phyloP scores from a whole-genome alignment of 2,797 vertebrate genomes.

The Chelonia mydas region DNA sequence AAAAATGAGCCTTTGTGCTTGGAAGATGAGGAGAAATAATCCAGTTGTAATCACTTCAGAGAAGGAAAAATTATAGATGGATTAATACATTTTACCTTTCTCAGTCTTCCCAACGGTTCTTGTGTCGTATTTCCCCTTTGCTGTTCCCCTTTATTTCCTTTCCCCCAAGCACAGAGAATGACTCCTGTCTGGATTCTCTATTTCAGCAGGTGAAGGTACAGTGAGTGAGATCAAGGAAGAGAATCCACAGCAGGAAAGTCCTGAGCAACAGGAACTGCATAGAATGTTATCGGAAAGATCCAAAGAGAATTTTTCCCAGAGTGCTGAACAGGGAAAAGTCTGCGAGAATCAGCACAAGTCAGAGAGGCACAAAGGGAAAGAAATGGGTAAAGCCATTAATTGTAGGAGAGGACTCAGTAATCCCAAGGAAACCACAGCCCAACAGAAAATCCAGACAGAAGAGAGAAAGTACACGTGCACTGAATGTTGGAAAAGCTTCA shows the following conservation, averaged over 20 bases:
- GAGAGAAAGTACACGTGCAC: constrained; percentile 73
- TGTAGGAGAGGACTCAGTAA: not conserved
- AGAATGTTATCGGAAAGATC: not conserved
- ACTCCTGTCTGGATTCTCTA: not conserved
- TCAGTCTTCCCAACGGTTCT: not conserved
- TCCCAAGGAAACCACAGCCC: not conserved
- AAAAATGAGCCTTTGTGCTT: not conserved
- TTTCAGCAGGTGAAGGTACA: not conserved
- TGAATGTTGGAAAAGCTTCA: constrained; percentile 69
- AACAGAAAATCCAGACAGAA: constrained; percentile 69
- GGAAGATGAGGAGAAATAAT: not conserved
- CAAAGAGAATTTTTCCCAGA: not conserved
- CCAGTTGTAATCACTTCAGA: not conserved
- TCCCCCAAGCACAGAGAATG: not conserved
- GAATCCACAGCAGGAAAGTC: not conserved
- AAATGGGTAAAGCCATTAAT: not conserved
- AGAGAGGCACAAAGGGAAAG: not conserved
- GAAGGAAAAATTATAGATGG: not conserved
- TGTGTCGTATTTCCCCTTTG: not conserved
- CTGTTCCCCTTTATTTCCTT: not conserved
- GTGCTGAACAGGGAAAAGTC: not conserved
- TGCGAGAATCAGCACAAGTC: not conserved
- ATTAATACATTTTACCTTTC: not conserved
- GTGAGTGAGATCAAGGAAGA: not conserved
- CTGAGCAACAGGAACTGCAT: not conserved